Base-by-base conservation (phyloP, 2,888 invertebrate genomes). In the Caenorhabditis afra region DNA sequence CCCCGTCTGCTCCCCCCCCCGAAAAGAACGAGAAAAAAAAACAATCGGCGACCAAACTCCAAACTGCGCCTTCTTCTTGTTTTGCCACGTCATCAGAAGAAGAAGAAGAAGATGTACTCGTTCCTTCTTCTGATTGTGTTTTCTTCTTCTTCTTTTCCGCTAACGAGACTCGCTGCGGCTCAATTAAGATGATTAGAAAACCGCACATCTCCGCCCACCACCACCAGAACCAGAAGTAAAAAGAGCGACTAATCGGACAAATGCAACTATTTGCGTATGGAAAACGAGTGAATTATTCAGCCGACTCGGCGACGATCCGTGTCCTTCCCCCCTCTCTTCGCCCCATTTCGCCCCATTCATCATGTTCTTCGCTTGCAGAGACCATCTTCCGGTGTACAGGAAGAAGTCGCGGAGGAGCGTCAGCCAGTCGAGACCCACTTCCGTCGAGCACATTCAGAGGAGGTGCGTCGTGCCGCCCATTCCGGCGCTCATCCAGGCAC, bases 401-500 rank as follows among this genome's bases (percentile, higher is more conserved):
- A 78, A 78, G 29, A 78, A 78, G 39, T 78, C 78, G 57, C 61
- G 78, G 14, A 23, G 73, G 41, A 78, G 78, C 45, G 67, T 78
- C 11, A 78, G 78, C n/a, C 78, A 73, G 44, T 73, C 73, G 1
- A 20, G 78, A 14, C 73, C 75, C 8, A 74, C 59, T 1, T 65
- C 65, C 14, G 55, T 73, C 14, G 66, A 66, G 22, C 29, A 29
- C 4, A 29, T 29, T 7, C 29, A 29, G 22, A 41, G 39, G 45
- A 45, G 59, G 16, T 44, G 37, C 8, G 52, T 76, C 23, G 68
- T 68, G 4, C 78, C 78, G 22, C 78, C 78, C 12, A 71, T 73
- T 45, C 78, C 78, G 1, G 53, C 66, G 12, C 52, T 78, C 11
- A 71, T 78, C 7, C 71, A 78, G 37, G 58, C 66, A 20, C 73